Base-by-base conservation (phyloP, 2,888 invertebrate species). In the Julus scandinavius region DNA sequence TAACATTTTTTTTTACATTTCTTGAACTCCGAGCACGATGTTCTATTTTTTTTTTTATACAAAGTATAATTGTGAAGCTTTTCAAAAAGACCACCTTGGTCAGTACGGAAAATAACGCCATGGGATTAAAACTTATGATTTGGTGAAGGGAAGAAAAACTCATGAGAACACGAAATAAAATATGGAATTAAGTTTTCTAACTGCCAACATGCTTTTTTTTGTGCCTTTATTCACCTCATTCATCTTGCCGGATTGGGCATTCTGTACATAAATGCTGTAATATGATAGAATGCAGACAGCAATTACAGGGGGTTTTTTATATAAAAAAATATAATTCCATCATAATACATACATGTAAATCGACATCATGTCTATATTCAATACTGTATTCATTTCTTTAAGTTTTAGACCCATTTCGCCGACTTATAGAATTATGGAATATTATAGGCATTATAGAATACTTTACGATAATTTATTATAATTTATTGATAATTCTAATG, bases 81-180 rank as follows among this genome's bases (percentile, higher is more conserved):
- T 72, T 72, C 72, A 0, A 29, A 72, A 72, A 72, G 72, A 72
- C 72, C 72, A 72, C 72, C 72, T 20, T 72, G 72, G 72, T 72
- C 72, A 72, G 29, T 72, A 72, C 72, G 72, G n/a, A 72, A 72
- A 72, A 72, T 72, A 29, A 72, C 72, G 29, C 72, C 72, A n/a
- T 9, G 29, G 72, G 72, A 72, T 72, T 72, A 72, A 72, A 72
- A 72, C 72, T 29, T 29, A 29, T 29, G 72, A 72, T 72, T 72
- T 29, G 11, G n/a, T 29, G 72, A 13, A 29, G 29, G 29, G 13
- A 29, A 72, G 29, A 72, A 29, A 7, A 4, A n/a, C 20, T 9
- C 13, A 20, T 20, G 3, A n/a, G 63, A 63, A 20, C 63, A 20
- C 17, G 72, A 72, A 29, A 72, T 72, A 72, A 72, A 72, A 72